phyloP scores from a whole-genome alignment of 1,140 invertebrate genomes.

The Teleopsis dalmanni region DNA sequence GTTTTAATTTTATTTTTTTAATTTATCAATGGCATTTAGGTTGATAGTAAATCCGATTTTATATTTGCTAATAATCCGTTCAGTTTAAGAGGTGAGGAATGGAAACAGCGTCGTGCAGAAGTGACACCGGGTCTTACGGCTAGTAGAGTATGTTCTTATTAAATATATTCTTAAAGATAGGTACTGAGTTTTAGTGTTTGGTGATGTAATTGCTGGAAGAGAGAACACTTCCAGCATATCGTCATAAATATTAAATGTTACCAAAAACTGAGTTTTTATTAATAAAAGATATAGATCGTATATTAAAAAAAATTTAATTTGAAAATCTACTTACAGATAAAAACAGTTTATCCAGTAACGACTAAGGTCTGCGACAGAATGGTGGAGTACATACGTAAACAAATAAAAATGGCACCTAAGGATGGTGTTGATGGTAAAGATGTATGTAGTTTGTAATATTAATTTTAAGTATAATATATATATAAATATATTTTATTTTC shows the following conservation, averaged over 20 bases:
- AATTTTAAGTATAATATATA: no score
- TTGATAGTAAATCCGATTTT: conserved; percentile 42
- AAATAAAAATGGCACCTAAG: conserved; percentile 11
- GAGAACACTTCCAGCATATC: no score
- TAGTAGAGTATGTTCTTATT: conserved; percentile 24
- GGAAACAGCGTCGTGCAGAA: conserved; percentile 49
- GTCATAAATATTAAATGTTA: no score
- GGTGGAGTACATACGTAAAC: conserved; percentile 23
- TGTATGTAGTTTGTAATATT: conserved; percentile 14
- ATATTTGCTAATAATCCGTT: conserved; percentile 47
- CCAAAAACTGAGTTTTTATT: no score
- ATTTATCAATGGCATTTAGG: conserved; percentile 12
- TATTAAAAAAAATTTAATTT: no score
- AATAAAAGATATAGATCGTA: no score
- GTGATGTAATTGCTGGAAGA: no score
- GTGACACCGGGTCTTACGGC: conserved; percentile 50
- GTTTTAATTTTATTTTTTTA: no score
- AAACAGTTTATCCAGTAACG: conserved; percentile 34
- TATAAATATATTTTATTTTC: neutral
- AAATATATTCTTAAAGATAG: no score
- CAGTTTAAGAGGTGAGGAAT: conserved; percentile 42
- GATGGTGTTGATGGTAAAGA: conserved; percentile 27
- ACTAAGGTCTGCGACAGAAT: conserved; percentile 28
- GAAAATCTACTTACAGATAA: conserved; percentile 31
- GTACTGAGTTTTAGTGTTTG: no score